Percentiles rank a stretch among this genome's conserved stretches.
These are phyloP conservation scores for Zosterops hypoxanthus DNA, from an alignment of 2,113 vertebrate species.

Conservation along the genomic window DNA sequence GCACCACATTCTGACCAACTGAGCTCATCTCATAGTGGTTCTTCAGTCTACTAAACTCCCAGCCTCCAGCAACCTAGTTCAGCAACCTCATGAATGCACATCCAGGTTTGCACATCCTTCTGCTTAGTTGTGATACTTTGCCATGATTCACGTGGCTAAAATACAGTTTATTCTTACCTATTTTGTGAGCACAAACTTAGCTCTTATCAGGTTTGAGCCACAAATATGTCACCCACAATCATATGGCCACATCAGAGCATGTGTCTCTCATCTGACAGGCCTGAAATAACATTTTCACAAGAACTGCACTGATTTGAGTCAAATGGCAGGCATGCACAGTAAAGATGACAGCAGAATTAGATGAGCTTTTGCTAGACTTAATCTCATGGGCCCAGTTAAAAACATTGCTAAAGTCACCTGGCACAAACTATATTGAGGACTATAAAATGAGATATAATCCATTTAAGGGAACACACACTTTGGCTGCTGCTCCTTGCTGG, in stretches of 20 bases:
- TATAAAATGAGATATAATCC: neutral
- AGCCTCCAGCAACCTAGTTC: neutral
- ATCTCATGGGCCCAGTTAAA: neutral
- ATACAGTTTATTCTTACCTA: neutral
- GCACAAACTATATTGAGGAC: neutral
- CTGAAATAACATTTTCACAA: constrained; percentile 41
- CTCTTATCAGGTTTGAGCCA: neutral
- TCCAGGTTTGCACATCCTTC: neutral
- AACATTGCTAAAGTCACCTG: neutral
- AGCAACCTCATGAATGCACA: neutral
- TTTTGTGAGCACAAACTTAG: neutral
- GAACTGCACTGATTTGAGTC: neutral
- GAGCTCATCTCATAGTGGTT: neutral
- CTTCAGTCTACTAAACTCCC: neutral
- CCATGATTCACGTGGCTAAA: neutral
- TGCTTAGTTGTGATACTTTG: neutral
- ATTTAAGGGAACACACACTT: neutral
- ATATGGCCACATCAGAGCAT: constrained; percentile 19
- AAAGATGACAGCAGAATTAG: neutral
- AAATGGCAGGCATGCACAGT: neutral
- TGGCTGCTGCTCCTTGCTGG: neutral
- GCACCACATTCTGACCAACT: neutral
- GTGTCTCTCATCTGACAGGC: neutral
- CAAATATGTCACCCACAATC: neutral
- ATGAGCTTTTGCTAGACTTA: neutral